Percentiles rank a stretch among this genome's conserved stretches.
phyloP scores from a whole-genome alignment of 2,888 invertebrate species.

The Nephrotoma appendiculata region DNA sequence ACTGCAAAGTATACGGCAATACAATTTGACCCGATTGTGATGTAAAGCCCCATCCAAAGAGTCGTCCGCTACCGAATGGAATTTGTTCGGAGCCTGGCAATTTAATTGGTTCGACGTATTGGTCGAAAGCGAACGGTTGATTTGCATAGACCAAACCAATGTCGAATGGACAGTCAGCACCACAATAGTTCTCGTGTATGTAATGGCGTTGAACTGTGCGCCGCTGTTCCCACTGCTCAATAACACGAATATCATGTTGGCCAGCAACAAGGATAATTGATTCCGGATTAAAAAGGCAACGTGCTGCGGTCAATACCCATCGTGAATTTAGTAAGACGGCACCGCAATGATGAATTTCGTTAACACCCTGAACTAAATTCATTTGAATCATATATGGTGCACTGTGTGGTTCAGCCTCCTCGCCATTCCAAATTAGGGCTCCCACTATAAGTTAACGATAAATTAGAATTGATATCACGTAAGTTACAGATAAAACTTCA shows the following conservation, averaged over 20 bases:
- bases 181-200: constrained; percentile 22
- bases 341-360: no score
- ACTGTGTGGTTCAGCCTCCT: no score
- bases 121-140: constrained; percentile 21
- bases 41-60: constrained; percentile 33
- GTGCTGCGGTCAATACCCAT: constrained; percentile 32
- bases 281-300: constrained; percentile 21
- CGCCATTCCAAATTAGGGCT: no score
- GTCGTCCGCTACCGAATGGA: not conserved
- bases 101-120: constrained; percentile 24
- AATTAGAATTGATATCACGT: no score
- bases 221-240: constrained; percentile 16
- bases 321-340: constrained; percentile 1
- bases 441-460: no score
- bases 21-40: constrained; percentile 2
- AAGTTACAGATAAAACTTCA: no score
- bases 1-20: not conserved
- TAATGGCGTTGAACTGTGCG: not conserved
- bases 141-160: constrained; percentile 35
- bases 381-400: no score
- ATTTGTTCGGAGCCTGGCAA: constrained; percentile 20
- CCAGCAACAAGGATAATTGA: constrained; percentile 29
- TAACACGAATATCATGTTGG: constrained; percentile 24
- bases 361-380: no score
- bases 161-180: constrained; percentile 35